Percentiles rank a stretch among this genome's conserved stretches.
These are phyloP conservation scores for Eulemur coronatus DNA, from an alignment of 2,797 vertebrate species.

Conservation along the genomic window DNA sequence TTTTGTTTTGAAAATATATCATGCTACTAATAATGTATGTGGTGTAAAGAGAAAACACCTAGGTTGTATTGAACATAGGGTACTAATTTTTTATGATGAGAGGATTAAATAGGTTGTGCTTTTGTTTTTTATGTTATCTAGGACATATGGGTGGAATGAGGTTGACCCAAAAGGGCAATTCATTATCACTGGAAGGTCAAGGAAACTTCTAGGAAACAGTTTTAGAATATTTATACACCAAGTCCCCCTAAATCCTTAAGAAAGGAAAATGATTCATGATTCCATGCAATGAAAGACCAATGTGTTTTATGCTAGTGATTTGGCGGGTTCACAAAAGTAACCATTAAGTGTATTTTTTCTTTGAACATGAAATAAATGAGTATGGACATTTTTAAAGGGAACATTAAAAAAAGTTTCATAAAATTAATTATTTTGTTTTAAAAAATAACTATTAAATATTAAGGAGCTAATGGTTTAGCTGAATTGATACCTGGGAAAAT, in stretches of 20 bases:
- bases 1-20: constrained; percentile 51
- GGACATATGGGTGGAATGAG: constrained; percentile 61
- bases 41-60: constrained; percentile 59
- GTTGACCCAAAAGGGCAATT: constrained; percentile 65
- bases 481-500: constrained; percentile 31
- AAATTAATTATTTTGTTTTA: constrained; percentile 41
- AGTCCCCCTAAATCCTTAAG: constrained; percentile 58
- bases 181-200: constrained; percentile 67
- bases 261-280: constrained; percentile 49
- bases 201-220: constrained; percentile 72
- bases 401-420: constrained; percentile 30
- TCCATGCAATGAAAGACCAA: constrained; percentile 22
- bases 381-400: neutral
- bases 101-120: constrained; percentile 65
- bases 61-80: constrained; percentile 58
- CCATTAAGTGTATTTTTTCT: neutral
- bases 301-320: constrained; percentile 46
- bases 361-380: constrained; percentile 28
- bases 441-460: neutral
- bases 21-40: neutral
- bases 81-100: constrained; percentile 57
- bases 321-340: constrained; percentile 47
- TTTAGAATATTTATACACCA: constrained; percentile 63
- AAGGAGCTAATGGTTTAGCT: constrained; percentile 4
- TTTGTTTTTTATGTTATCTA: constrained; percentile 70